Base-by-base conservation (phyloP, 1,140 invertebrate species). In the Heliconius hermathena region DNA sequence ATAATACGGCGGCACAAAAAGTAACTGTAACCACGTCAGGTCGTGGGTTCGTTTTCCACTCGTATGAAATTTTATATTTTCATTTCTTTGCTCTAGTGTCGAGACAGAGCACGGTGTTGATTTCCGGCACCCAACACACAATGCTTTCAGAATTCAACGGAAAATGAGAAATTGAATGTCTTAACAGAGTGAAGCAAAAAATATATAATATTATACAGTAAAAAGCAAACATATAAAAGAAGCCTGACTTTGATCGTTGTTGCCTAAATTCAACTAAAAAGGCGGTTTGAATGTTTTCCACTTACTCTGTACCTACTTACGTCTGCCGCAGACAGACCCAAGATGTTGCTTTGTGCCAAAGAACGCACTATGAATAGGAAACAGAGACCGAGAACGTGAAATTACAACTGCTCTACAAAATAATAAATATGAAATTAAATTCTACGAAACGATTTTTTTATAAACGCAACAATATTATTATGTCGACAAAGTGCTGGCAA, bases 261-360 rank as follows among this genome's bases (percentile, higher is more conserved):
- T 46, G 76, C 70, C 52, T 77, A 72, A 77, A 72, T 46, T 76
- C 60, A 29, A 46, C 57, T 70, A 52, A 71, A 71, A 77, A 77
- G 76, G 76, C 76, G 60, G 75, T 36, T 13, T 11, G 11, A 46
- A 41, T 76, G 70, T 72, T 77, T 77, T 72, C 70, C 76, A 77
- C 76, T 77, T 77, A 46, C 70, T 77, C 76, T 77, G 66, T 26
- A 71, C 41, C n/a, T n/a, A n/a, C n/a, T 16, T 38, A 1, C 70
- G 70, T 77, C 76, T 77, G 76, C 70, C 29, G 76, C 70, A 77
- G 76, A 77, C 76, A 66, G 70, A 71, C 41, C 76, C 54, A 54
- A 77, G 76, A 72, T 54, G 66, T 77, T 77, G 76, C 76, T 77
- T 77, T 77, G 41, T 77, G 70, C 76, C 71, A 77, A 71, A 54